phyloP scores from a whole-genome alignment of 2,888 invertebrate genomes.

The Heliconius erato region DNA sequence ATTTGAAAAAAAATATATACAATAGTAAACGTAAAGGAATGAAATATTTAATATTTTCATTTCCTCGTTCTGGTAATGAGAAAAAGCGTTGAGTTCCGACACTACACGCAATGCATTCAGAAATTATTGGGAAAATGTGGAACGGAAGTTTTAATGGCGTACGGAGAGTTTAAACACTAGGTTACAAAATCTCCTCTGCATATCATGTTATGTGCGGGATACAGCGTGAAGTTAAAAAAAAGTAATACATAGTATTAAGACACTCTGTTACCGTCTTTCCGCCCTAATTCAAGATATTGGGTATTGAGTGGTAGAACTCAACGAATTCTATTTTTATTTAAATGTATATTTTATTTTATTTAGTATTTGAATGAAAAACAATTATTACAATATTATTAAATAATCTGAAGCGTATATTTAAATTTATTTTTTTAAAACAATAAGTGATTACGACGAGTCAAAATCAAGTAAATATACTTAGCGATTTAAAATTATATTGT shows the following conservation, averaged over 20 bases:
- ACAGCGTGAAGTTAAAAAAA: background rate
- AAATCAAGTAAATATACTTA: too few relatives aligned
- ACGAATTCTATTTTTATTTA: background rate
- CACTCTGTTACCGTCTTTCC: too few relatives aligned
- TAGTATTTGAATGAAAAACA: background rate
- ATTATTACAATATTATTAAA: background rate
- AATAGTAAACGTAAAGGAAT: too few relatives aligned
- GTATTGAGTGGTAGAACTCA: too few relatives aligned
- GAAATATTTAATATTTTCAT: too few relatives aligned
- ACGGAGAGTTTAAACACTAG: too few relatives aligned
- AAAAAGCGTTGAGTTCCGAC: too few relatives aligned
- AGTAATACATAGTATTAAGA: too few relatives aligned
- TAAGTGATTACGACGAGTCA: slow-evolving; percentile 6
- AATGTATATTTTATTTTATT: background rate
- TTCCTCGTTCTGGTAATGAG: too few relatives aligned
- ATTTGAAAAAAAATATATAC: too few relatives aligned
- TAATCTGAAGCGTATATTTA: background rate
- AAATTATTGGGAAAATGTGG: background rate
- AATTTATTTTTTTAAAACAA: background rate
- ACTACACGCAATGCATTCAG: too few relatives aligned
- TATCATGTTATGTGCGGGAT: background rate
- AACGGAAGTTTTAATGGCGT: background rate
- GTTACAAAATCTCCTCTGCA: background rate
- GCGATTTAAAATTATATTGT: background rate
- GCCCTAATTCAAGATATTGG: too few relatives aligned